Evolutionary conservation across 1,140 invertebrate species (phyloP).

Genomic region (Drosophila tropicalis): DNA sequence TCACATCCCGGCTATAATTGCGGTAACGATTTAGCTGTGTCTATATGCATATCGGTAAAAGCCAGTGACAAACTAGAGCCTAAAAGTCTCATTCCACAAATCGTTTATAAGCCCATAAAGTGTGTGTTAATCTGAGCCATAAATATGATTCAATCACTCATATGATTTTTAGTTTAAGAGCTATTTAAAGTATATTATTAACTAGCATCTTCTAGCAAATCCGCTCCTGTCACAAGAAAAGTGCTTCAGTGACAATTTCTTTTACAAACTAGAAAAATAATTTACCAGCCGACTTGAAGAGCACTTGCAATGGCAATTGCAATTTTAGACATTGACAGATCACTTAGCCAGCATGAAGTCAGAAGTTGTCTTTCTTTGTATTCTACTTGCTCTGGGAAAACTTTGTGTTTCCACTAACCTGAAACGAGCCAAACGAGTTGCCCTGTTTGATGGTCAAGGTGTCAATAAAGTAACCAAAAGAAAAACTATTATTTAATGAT

Average conservation of each 20-base stretch:
- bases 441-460: neutral
- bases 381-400: neutral
- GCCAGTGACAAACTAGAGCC: neutral
- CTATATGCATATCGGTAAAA: neutral
- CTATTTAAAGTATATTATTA: too few species aligned
- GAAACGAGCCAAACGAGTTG: neutral
- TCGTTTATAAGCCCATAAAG: too few species aligned
- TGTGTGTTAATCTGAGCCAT: too few species aligned
- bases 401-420: neutral
- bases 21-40: neutral
- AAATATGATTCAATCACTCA: too few species aligned
- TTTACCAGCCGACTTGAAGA: neutral
- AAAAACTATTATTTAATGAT: neutral
- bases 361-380: neutral
- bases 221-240: neutral
- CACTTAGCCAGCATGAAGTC: neutral
- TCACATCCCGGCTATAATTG: neutral
- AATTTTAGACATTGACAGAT: neutral
- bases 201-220: too few species aligned
- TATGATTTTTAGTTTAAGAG: too few species aligned
- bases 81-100: neutral
- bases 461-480: neutral
- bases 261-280: neutral
- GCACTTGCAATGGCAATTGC: neutral
- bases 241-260: neutral